phyloP scores from a whole-genome alignment of 2,888 invertebrate species.

The Emesis russula region DNA sequence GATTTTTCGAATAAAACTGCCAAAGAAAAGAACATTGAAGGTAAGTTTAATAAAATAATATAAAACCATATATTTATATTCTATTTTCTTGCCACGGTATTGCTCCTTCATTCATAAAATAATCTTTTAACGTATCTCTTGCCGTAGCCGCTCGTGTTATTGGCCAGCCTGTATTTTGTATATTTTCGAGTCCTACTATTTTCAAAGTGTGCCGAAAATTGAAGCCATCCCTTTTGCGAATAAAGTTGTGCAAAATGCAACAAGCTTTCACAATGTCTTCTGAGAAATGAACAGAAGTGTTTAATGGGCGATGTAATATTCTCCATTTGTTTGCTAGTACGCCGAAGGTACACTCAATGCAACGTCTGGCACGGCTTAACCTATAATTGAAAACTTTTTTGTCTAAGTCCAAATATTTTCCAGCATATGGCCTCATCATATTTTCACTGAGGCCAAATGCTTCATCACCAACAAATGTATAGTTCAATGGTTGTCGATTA shows the following conservation, averaged over 20 bases:
- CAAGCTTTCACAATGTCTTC: constrained; percentile 74
- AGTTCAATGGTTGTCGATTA: constrained; percentile 75
- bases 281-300: constrained; percentile 68
- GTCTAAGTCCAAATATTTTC: constrained; percentile 47
- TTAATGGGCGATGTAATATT: constrained; percentile 76
- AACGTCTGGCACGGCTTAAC: constrained; percentile 60
- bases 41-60: constrained; percentile 82
- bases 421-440: constrained; percentile 75
- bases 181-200: constrained; percentile 79
- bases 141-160: constrained; percentile 72
- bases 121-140: constrained; percentile 84
- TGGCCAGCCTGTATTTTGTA: constrained; percentile 75
- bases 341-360: constrained; percentile 72
- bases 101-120: constrained; percentile 85
- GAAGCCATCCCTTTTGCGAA: constrained; percentile 71
- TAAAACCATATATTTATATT: constrained; percentile 81
- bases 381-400: constrained; percentile 76
- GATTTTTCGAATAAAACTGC: constrained; percentile 80
- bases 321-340: constrained; percentile 78
- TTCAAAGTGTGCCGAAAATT: constrained; percentile 76
- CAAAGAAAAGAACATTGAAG: constrained; percentile 84
- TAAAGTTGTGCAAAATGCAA: constrained; percentile 80
- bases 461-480: constrained; percentile 80
- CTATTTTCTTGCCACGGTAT: constrained; percentile 85
- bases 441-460: constrained; percentile 74